phyloP scores from a whole-genome alignment of 2,797 vertebrate species.

The Gouania willdenowi region DNA sequence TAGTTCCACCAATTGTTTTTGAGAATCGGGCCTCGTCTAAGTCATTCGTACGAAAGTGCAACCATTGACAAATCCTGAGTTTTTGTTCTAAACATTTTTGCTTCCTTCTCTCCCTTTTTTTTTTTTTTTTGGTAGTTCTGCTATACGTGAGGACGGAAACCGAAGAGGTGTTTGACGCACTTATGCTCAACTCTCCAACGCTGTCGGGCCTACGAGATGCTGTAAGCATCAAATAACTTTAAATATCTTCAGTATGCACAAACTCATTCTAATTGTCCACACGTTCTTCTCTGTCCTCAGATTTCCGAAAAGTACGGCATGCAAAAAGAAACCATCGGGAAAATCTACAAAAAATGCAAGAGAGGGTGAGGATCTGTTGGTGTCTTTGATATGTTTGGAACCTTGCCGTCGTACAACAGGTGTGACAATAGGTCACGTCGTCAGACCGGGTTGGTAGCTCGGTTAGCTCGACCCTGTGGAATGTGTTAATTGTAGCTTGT shows the following conservation, averaged over 20 bases:
- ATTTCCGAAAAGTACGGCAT: constrained; percentile 96
- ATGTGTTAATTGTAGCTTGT: constrained; percentile 64
- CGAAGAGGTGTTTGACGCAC: constrained; percentile 93
- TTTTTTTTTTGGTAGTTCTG: constrained; percentile 75
- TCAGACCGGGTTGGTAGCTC: constrained; percentile 52
- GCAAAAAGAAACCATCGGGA: constrained; percentile 90
- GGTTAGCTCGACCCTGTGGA: constrained; percentile 43
- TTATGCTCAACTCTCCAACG: constrained; percentile 92
- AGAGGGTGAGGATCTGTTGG: constrained; percentile 83
- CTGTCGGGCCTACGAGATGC: constrained; percentile 88
- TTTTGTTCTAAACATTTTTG: no score
- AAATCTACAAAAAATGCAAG: constrained; percentile 99
- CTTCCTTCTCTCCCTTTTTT: neutral
- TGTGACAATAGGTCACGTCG: constrained; percentile 27
- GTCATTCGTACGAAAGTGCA: no score
- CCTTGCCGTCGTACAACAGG: neutral
- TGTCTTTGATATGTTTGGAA: neutral
- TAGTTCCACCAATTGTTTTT: no score
- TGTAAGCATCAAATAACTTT: constrained; percentile 71
- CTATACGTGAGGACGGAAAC: constrained; percentile 86
- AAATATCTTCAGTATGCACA: neutral
- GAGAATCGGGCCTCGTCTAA: no score
- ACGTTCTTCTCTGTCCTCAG: constrained; percentile 68
- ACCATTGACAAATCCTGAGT: no score
- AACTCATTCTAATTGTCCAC: constrained; percentile 18